Percentiles rank a stretch among this genome's conserved stretches.
Conservation (phyloP, 2,888 invertebrate species). For the Uloborus plumipes region DNA sequence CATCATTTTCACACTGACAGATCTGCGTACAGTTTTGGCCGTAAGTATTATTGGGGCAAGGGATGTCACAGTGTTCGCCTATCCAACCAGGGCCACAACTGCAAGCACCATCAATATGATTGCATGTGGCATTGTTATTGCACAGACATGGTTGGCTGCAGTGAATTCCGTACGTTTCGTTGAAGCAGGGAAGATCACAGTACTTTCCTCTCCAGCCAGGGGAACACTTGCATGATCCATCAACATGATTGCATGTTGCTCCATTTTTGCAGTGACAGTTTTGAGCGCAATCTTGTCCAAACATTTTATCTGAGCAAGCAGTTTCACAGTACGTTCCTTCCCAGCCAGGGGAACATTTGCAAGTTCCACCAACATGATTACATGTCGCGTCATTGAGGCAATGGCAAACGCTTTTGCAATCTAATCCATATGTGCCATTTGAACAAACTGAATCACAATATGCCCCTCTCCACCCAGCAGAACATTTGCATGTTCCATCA, state of each 20-base stretch:
- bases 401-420: constrained; percentile 5
- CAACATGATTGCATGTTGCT: too few relatives aligned
- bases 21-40: too few relatives aligned
- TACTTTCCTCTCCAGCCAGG: constrained; percentile 22
- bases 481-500: too few relatives aligned
- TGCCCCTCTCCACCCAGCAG: constrained; percentile 20
- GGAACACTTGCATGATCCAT: too few relatives aligned
- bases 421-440: constrained; percentile 8
- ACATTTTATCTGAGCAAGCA: too few relatives aligned
- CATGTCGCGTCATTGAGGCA: constrained; percentile 20
- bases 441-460: constrained; percentile 14
- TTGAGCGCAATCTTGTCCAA: too few relatives aligned
- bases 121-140: constrained; percentile 8
- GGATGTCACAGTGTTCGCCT: not conserved
- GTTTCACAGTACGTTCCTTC: too few relatives aligned
- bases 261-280: too few relatives aligned
- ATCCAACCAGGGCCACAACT: not conserved
- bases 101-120: constrained; percentile 2
- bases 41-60: too few relatives aligned
- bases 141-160: constrained; percentile 21
- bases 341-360: constrained; percentile 21
- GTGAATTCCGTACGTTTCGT: constrained; percentile 6
- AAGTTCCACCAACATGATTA: constrained; percentile 28
- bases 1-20: too few relatives aligned
- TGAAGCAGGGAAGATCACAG: constrained; percentile 22